Evolutionary conservation across 1,140 invertebrate genomes (phyloP).

Genomic region (Hyposmocoma kahamanoa): DNA sequence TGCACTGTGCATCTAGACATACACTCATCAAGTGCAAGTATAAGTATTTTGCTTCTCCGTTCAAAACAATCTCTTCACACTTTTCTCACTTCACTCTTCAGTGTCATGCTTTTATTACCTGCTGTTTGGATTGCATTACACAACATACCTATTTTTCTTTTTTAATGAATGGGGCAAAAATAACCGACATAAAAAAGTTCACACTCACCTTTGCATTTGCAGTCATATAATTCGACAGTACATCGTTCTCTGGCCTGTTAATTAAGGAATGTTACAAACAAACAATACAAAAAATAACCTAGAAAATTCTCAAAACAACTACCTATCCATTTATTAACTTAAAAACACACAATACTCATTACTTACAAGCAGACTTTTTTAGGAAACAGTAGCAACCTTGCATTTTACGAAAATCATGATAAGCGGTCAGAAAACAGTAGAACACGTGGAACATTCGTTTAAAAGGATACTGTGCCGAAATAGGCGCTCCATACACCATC

Average conservation of each 20-base stretch:
- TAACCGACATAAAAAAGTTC: too few relatives aligned
- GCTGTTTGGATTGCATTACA: neutral
- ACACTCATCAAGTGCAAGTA: slow-evolving; percentile 75
- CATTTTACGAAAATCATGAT: too few relatives aligned
- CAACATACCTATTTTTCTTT: too few relatives aligned
- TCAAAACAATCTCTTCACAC: too few relatives aligned
- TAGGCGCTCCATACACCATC: slow-evolving; percentile 45
- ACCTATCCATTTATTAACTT: neutral
- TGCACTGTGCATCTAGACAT: slow-evolving; percentile 80
- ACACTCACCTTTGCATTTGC: slow-evolving; percentile 55
- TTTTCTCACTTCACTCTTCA: too few relatives aligned
- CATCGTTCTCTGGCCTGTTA: slow-evolving; percentile 57
- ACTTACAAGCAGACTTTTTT: too few relatives aligned
- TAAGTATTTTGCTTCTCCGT: slow-evolving; percentile 7
- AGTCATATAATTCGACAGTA: slow-evolving; percentile 64
- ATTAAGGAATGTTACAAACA: slow-evolving; percentile 35
- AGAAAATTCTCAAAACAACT: slow-evolving; percentile 1
- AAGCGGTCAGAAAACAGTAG: too few relatives aligned
- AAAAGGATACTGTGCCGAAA: slow-evolving; percentile 60
- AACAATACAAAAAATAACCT: slow-evolving; percentile 4
- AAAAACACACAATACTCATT: neutral
- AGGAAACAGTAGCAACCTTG: too few relatives aligned
- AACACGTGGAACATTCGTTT: slow-evolving; percentile 44
- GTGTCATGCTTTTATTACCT: neutral
- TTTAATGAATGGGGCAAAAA: too few relatives aligned